Conservation (phyloP, 2,797 vertebrate species). For the Arnoldichthys spilopterus region DNA sequence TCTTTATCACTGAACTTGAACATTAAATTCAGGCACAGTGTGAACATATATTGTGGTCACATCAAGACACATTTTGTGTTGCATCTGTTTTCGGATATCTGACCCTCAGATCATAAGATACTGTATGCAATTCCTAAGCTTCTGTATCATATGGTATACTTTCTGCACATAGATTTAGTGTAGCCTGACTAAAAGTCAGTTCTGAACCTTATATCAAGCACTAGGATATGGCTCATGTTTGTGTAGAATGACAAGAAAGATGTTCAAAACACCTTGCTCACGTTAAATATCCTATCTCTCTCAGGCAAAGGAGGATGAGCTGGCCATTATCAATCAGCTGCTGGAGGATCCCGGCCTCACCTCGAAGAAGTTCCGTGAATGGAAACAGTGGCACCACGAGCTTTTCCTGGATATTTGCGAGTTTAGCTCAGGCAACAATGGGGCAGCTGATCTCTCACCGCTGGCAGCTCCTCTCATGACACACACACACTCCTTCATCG, state of each 20-base stretch:
- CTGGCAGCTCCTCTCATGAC: slow-evolving; percentile 82
- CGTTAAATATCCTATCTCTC: neutral
- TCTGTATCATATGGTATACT: no score
- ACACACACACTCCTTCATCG: slow-evolving; percentile 90
- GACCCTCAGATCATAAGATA: no score
- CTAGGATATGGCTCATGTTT: neutral
- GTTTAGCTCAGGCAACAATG: slow-evolving; percentile 83
- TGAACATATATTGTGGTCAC: no score
- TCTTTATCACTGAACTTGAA: no score
- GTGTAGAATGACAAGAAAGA: neutral
- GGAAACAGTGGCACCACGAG: slow-evolving; percentile 90
- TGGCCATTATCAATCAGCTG: slow-evolving; percentile 82
- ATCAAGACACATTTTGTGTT: no score
- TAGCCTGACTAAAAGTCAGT: neutral
- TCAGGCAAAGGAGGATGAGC: slow-evolving; percentile 88
- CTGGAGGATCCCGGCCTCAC: slow-evolving; percentile 85
- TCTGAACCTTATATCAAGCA: neutral
- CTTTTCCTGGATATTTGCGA: slow-evolving; percentile 90
- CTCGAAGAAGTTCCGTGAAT: slow-evolving; percentile 88
- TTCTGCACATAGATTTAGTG: no score
- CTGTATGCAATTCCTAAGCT: no score
- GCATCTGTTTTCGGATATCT: no score
- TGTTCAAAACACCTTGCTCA: neutral
- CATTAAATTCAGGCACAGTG: no score
- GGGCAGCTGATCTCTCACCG: slow-evolving; percentile 81